Evolutionary conservation across 2,888 invertebrate genomes (phyloP).

Genomic region (Idaea straminata): DNA sequence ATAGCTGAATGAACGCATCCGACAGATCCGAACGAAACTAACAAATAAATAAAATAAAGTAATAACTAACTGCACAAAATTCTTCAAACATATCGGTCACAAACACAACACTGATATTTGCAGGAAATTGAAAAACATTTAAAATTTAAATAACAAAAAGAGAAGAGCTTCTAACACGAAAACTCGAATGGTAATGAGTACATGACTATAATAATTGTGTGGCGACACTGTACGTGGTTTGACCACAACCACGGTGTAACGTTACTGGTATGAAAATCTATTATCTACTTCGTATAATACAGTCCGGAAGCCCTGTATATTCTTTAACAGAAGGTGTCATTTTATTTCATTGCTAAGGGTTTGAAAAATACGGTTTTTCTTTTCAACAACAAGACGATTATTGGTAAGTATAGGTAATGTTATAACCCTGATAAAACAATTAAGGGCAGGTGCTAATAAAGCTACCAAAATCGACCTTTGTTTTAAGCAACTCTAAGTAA

Average conservation of each 20-base stretch:
- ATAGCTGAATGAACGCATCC: neutral
- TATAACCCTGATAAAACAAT: too few species aligned
- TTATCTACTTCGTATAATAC: conserved; percentile 28
- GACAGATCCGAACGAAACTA: neutral
- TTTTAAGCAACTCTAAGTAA: too few species aligned
- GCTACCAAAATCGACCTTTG: too few species aligned
- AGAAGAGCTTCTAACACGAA: conserved; percentile 34
- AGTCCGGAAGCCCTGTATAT: conserved; percentile 22
- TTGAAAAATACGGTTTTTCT: conserved; percentile 1
- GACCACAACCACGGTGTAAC: conserved; percentile 42
- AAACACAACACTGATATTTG: conserved; percentile 2
- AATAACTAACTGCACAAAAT: neutral
- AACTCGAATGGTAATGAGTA: conserved; percentile 46
- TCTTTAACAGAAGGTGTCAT: conserved; percentile 14
- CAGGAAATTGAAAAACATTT: neutral
- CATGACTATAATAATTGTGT: conserved; percentile 24
- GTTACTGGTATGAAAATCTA: conserved; percentile 30
- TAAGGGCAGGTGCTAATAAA: too few species aligned
- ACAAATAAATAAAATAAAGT: neutral
- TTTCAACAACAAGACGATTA: too few species aligned
- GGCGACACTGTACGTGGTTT: conserved; percentile 26
- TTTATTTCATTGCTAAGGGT: conserved; percentile 24
- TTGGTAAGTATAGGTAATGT: too few species aligned
- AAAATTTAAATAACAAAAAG: conserved; percentile 20
- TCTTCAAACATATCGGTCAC: neutral